A percentile compares a stretch with the other conserved stretches of the same genome.
These are phyloP conservation scores for Phymatocera aterrima DNA, from an alignment of 2,888 invertebrate species.

Conservation along the genomic window DNA sequence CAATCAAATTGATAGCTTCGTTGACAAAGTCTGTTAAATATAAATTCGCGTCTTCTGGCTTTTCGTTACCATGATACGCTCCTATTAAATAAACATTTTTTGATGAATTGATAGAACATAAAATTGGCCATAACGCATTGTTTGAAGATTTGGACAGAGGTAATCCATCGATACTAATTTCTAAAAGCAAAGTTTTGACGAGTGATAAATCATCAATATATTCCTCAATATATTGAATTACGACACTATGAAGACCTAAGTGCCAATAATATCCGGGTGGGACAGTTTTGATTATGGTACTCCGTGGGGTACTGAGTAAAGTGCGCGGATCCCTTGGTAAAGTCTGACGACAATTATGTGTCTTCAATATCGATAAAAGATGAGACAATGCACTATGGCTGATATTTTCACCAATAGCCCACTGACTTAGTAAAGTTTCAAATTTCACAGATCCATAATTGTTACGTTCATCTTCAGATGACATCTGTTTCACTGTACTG, in stretches of 20 bases:
- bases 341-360: not conserved
- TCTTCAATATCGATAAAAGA: not conserved
- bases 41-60: not conserved
- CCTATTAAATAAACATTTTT: not conserved
- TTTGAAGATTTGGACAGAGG: conserved; percentile 20
- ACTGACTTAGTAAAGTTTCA: not conserved
- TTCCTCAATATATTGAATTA: not conserved
- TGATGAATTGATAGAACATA: conserved; percentile 1
- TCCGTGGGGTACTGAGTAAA: conserved; percentile 43
- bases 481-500: not conserved
- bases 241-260: not conserved
- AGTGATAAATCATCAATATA: not conserved
- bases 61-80: not conserved
- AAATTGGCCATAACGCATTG: conserved; percentile 16
- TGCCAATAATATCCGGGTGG: conserved; percentile 42
- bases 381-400: not conserved
- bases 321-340: conserved; percentile 43
- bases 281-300: conserved; percentile 27
- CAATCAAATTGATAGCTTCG: not conserved
- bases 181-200: not conserved
- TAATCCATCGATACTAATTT: conserved; percentile 19
- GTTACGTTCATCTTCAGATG: not conserved
- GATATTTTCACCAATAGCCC: conserved; percentile 5
- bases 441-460: not conserved
- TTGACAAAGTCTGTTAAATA: not conserved